Base-by-base conservation (phyloP, 2,888 invertebrate genomes). In the Augochlorella aurata region DNA sequence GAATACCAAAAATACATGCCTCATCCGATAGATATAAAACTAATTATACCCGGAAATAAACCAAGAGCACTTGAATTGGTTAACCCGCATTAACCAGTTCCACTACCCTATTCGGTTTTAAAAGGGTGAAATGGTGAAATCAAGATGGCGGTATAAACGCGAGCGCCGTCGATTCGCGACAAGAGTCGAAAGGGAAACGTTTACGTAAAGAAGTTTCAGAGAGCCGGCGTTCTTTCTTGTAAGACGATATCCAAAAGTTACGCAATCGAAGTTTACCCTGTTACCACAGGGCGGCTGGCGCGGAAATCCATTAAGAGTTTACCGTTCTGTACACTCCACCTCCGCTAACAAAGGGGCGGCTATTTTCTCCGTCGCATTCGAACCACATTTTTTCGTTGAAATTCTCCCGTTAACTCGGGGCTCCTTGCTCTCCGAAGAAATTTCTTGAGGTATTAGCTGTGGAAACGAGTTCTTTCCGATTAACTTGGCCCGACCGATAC, bases 221-320 rank as follows among this genome's bases (percentile, higher is more conserved):
- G 29, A 58, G 50, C 21, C 54, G 18, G 21, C 47, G 47, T 80
- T 77, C 21, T 18, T 38, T 21, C 0, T 29, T 4, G 21, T 47
- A 65, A 14, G 7, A 63, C 5, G 52, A 21, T 61, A 74, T 50
- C 38, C 16, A 71, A 74, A 75, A 74, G 74, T 71, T 63, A 61
- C 79, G 24, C 74, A 50, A 81, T 81, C 79, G 61, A 74, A 79
- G 61, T 74, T 81, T 67, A 74, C 70, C 54, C 69, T 67, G 47
- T 74, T 71, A 58, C 47, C 44, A 7, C 38, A 0, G 12, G 21
- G 54, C 52, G 49, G 52, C 38, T 67, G 45, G 29, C 66, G 58
- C 44, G 21, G 61, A 63, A 79, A 75, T 79, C 79, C 74, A 72
- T 75, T 72, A 63, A 79, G 79, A 81, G 47, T 79, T 81, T 50